Evolutionary conservation across 2,888 invertebrate genomes (phyloP).

Genomic region (Cyrtodaria siliqua): DNA sequence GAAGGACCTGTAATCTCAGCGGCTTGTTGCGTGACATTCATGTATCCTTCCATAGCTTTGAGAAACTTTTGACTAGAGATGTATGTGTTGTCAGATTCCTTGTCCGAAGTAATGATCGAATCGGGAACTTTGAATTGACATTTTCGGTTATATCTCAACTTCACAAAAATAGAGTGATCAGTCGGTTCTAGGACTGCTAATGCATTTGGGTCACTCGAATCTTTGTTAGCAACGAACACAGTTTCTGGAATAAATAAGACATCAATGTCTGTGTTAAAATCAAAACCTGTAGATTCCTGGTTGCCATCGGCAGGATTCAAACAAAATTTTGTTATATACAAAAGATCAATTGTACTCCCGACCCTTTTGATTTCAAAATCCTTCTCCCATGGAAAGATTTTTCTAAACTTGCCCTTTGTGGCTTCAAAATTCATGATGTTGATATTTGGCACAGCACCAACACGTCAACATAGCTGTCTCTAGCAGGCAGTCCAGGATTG

Average conservation of each 20-base stretch:
- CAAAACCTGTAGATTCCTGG: not conserved
- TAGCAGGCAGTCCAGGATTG: conserved; percentile 1
- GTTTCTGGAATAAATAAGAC: conserved; percentile 13
- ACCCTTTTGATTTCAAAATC: conserved; percentile 13
- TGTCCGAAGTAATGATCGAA: not conserved
- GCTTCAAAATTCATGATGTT: conserved; percentile 16
- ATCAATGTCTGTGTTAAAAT: conserved; percentile 22
- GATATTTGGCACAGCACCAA: conserved; percentile 18
- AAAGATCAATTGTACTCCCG: conserved; percentile 13
- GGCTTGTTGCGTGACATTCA: conserved; percentile 18
- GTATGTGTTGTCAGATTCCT: not conserved
- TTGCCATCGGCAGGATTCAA: not conserved
- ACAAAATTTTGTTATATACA: conserved; percentile 21
- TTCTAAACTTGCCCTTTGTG: conserved; percentile 21
- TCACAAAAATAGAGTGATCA: conserved; percentile 4
- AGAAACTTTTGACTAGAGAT: conserved; percentile 22
- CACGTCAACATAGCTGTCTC: not conserved
- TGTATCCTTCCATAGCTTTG: conserved; percentile 1
- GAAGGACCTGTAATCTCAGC: conserved; percentile 15
- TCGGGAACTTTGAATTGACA: conserved; percentile 1
- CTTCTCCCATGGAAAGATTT: conserved; percentile 24
- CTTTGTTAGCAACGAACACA: conserved; percentile 3
- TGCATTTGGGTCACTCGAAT: not conserved
- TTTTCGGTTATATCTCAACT: conserved; percentile 10
- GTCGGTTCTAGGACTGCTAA: conserved; percentile 18